Evolutionary conservation across 2,113 vertebrate species (phyloP).

Genomic region (Centropus bengalensis): DNA sequence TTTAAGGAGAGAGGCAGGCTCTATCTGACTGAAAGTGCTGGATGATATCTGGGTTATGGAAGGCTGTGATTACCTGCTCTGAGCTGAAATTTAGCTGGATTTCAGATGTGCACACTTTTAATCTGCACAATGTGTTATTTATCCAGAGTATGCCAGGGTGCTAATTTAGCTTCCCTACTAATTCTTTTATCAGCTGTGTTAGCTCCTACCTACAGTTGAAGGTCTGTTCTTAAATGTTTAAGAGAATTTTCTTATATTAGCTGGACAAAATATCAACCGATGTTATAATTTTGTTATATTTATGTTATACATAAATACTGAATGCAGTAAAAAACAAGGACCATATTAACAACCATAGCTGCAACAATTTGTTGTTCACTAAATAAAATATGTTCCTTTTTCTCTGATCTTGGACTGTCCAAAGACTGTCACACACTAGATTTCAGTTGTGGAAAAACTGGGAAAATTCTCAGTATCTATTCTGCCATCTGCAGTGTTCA

Average conservation of each 20-base stretch:
- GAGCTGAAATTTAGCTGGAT: constrained; percentile 19
- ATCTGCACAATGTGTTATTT: background rate
- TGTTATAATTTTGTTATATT: background rate
- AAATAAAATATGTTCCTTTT: background rate
- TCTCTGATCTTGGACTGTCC: background rate
- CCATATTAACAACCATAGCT: background rate
- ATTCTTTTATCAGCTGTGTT: constrained; percentile 17
- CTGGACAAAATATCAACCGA: background rate
- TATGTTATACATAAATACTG: background rate
- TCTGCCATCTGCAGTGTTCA: background rate
- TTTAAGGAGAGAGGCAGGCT: constrained; percentile 23
- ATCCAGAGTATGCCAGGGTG: background rate
- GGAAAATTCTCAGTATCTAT: background rate
- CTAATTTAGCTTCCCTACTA: constrained; percentile 35
- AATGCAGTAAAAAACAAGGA: background rate
- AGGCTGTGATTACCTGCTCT: constrained; percentile 14
- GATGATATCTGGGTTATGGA: constrained; percentile 13
- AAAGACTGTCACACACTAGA: background rate
- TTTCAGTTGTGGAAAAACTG: background rate
- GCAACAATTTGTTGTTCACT: background rate
- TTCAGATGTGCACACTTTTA: background rate
- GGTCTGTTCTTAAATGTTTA: background rate
- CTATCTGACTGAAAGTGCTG: background rate
- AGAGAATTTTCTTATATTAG: background rate
- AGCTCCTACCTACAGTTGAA: background rate